Evolutionary conservation across 2,113 vertebrate genomes (phyloP), one percentile per base, ranked within the genome.

Genomic region (Nematolebias whitei): DNA sequence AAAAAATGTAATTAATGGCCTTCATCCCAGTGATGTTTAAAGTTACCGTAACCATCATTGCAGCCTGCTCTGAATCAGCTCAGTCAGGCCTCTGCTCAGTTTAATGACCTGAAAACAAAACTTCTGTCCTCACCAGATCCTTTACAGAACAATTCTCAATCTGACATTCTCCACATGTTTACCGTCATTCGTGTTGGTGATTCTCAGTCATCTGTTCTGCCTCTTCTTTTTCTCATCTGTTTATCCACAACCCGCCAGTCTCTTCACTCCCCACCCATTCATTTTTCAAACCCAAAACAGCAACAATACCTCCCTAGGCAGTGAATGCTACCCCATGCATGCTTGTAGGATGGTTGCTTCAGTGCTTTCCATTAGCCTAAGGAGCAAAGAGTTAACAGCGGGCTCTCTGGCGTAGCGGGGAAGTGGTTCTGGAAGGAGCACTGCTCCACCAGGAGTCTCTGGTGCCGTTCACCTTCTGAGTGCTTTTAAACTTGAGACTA

Each of bases 251-350:
- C 83, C 79, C 89, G 86, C 79, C 82, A 73, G 63, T 55, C 57
- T 77, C 62, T 58, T 74, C 38, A 68, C 63, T 63, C 45, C 23
- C 0, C 63, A 54, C 18, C 32, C 76, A 71, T 83, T 76, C 79
- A 86, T 84, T 88, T 88, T 85, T 89, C 79, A 87, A 84, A 85
- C 66, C 65, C 71, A 44, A 59, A 69, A 74, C 67, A 82, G 72
- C 67, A 82, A 78, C 90, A 90, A 91, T 89, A 85, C 88, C 78
- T 90, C 84, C 90, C 90, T 74, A 73, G 87, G 88, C 72, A 70
- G 68, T 18, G 71, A 74, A 58, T 40, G n/a, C 79, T 81, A 67
- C 75, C 64, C 71, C 81, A 29, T 71, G 44, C 69, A 50, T 60
- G 68, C 50, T 32, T 79, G 79, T 84, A 84, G 84, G 76, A 79